Conservation (phyloP, 2,113 vertebrate species). For the Piliocolobus tephrosceles region DNA sequence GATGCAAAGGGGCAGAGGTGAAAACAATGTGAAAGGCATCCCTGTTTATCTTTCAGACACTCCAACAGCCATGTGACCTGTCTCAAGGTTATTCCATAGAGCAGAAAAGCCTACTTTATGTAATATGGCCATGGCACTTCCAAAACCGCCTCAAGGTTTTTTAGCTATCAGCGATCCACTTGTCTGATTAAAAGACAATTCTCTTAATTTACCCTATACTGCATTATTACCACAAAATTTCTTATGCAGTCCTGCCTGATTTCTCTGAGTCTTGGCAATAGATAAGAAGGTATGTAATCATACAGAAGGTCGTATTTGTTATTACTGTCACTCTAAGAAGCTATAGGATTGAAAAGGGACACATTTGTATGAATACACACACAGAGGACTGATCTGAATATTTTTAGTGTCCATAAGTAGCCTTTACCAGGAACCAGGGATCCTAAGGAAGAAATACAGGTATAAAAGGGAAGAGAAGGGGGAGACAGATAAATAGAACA, state of each 20-base stretch:
- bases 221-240: not conserved
- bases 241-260: not conserved
- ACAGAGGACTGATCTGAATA: not conserved
- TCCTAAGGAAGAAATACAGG: not conserved
- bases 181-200: not conserved
- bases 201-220: not conserved
- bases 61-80: rapidly evolving
- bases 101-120: not conserved
- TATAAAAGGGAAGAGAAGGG: not conserved
- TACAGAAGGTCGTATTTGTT: not conserved
- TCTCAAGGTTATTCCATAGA: not conserved
- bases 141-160: not conserved
- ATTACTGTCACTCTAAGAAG: not conserved
- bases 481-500: not conserved
- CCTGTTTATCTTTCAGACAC: not conserved
- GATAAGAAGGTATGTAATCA: not conserved
- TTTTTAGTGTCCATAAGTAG: not conserved
- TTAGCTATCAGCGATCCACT: not conserved
- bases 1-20: not conserved
- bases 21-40: not conserved
- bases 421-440: not conserved
- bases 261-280: not conserved
- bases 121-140: not conserved
- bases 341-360: not conserved
- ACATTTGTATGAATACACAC: not conserved